Evolutionary conservation across 2,888 invertebrate genomes (phyloP).

Genomic region (Azorinus chamasolen): DNA sequence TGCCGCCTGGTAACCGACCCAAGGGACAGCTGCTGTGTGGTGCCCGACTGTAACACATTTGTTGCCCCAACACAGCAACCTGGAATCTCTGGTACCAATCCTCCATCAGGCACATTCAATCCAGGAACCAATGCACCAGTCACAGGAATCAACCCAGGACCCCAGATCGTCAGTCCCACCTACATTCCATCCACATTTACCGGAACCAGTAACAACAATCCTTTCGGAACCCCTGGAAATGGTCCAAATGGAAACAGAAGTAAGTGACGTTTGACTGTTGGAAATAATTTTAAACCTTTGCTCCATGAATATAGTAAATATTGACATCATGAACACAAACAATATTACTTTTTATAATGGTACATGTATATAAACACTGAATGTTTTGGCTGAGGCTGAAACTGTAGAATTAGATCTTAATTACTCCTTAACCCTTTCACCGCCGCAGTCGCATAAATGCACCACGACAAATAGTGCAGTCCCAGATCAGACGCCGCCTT

Average conservation of each 20-base stretch:
- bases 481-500: too few species aligned
- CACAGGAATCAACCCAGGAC: constrained; percentile 47
- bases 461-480: too few species aligned
- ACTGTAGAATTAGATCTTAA: too few species aligned
- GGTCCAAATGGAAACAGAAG: constrained; percentile 44
- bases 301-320: too few species aligned
- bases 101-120: constrained; percentile 30
- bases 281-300: too few species aligned
- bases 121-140: constrained; percentile 46
- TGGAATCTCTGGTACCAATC: constrained; percentile 37
- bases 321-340: too few species aligned
- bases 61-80: constrained; percentile 44
- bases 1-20: constrained; percentile 74
- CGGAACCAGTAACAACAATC: constrained; percentile 62
- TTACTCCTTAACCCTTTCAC: too few species aligned
- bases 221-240: constrained; percentile 23
- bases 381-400: too few species aligned
- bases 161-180: constrained; percentile 55
- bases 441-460: too few species aligned
- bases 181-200: constrained; percentile 65
- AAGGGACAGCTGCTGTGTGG: constrained; percentile 73
- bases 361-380: too few species aligned
- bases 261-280: too few species aligned
- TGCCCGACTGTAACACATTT: constrained; percentile 70
- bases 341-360: too few species aligned